These are phyloP conservation scores for Myodes glareolus DNA, from an alignment of 2,113 vertebrate genomes.

Conservation along the genomic window DNA sequence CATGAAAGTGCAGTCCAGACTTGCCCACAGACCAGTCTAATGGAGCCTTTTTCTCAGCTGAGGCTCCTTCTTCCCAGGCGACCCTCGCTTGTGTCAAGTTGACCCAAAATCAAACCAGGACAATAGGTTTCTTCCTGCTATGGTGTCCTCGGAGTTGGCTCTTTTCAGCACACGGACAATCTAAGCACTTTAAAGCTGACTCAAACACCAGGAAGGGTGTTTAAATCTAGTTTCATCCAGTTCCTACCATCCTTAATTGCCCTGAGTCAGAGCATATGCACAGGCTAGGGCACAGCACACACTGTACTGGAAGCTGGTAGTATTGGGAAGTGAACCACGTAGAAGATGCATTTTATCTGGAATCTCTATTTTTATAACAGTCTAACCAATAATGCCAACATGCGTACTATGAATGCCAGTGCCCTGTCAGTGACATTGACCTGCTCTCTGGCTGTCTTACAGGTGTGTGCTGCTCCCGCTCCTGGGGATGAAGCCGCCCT, in stretches of 20 bases:
- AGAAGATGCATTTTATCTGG: not conserved
- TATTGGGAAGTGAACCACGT: not conserved
- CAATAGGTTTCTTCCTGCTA: not conserved
- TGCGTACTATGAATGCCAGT: not conserved
- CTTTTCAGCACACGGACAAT: not conserved
- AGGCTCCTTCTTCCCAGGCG: not conserved
- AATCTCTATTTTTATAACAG: not conserved
- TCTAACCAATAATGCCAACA: not conserved
- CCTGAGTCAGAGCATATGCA: not conserved
- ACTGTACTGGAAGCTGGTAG: not conserved
- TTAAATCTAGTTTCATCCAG: not conserved
- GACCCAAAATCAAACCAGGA: not conserved
- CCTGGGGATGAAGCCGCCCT: slow-evolving; percentile 92
- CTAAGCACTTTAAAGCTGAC: slow-evolving; percentile 8
- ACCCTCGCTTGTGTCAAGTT: not conserved
- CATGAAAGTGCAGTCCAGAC: not conserved
- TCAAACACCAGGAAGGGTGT: not conserved
- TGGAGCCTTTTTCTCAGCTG: not conserved
- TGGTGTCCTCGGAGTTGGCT: not conserved
- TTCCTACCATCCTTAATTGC: not conserved
- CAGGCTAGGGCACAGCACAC: not conserved
- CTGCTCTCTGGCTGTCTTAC: slow-evolving; percentile 30
- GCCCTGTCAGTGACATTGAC: not conserved
- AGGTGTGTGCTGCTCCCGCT: slow-evolving; percentile 96
- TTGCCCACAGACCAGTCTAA: not conserved